Conservation (phyloP, 2,113 vertebrate species). For the Macaca mulatta region DNA sequence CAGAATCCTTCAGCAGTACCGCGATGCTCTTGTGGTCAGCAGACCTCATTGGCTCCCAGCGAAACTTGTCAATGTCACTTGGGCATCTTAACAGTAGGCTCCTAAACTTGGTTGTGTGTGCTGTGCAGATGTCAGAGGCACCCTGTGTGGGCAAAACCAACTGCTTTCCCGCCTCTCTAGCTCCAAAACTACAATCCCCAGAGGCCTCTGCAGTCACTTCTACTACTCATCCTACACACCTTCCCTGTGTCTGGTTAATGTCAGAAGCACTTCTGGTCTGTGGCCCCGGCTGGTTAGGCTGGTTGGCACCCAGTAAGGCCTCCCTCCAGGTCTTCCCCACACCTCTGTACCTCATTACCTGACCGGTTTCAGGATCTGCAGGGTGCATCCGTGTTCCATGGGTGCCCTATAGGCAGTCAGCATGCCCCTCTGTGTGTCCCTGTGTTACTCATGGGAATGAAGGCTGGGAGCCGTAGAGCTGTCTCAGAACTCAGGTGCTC, state of each 20-base stretch:
- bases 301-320: fast-evolving
- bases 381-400: not conserved
- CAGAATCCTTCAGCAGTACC: not conserved
- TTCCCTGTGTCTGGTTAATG: fast-evolving
- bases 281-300: fast-evolving
- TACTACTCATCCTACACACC: too few species aligned
- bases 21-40: not conserved
- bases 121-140: too few species aligned
- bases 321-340: fast-evolving
- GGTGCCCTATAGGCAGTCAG: not conserved
- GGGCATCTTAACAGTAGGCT: too few species aligned
- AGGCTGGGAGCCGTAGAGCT: not conserved
- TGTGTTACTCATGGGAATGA: not conserved
- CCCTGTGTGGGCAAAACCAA: too few species aligned
- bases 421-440: not conserved
- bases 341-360: fast-evolving
- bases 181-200: too few species aligned
- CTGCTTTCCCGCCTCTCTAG: too few species aligned
- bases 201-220: too few species aligned
- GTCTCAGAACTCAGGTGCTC: not conserved
- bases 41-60: not conserved
- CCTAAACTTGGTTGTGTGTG: too few species aligned
- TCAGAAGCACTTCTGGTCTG: too few species aligned
- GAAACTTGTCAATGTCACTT: too few species aligned
- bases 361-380: not conserved